Evolutionary conservation across 37 sponge, comb jelly and placozoan species (phyloP).

Genomic region (Amphimedon queenslandica): DNA sequence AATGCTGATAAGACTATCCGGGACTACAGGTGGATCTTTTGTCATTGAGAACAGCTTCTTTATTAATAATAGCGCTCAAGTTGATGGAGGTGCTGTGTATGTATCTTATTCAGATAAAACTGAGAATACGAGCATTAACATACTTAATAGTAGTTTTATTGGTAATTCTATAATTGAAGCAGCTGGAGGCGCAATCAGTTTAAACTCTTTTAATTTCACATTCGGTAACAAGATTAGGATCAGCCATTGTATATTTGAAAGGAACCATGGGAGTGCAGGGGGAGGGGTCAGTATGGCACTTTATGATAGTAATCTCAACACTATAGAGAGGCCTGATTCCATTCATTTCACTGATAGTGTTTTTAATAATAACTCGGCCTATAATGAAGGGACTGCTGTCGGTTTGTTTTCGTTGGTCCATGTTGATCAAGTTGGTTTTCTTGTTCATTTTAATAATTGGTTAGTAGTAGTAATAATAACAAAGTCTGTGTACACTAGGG

Average conservation of each 20-base stretch:
- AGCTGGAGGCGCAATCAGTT: slow-evolving; percentile 63
- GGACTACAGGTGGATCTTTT: slow-evolving; percentile 8
- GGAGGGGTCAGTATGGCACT: slow-evolving; percentile 69
- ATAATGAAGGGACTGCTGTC: slow-evolving; percentile 75
- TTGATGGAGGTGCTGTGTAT: slow-evolving; percentile 69
- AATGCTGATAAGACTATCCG: slow-evolving; percentile 29
- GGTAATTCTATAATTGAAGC: slow-evolving; percentile 43
- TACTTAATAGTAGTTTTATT: slow-evolving; percentile 21
- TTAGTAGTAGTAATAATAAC: slow-evolving; percentile 7
- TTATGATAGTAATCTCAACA: slow-evolving; percentile 48
- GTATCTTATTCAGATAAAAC: slow-evolving; percentile 39
- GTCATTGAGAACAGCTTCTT: slow-evolving; percentile 28
- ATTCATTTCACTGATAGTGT: slow-evolving; percentile 48
- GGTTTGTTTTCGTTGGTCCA: slow-evolving; percentile 73
- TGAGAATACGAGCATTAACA: slow-evolving; percentile 7
- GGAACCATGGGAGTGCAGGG: slow-evolving; percentile 64
- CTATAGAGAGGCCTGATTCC: slow-evolving; percentile 22
- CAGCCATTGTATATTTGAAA: slow-evolving; percentile 22
- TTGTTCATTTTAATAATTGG: slow-evolving; percentile 54
- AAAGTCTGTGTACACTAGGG: slow-evolving; percentile 7
- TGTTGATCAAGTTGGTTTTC: slow-evolving; percentile 78
- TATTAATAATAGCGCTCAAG: slow-evolving; percentile 43
- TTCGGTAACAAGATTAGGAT: slow-evolving; percentile 41
- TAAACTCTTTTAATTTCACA: slow-evolving; percentile 58
- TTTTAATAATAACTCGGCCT: slow-evolving; percentile 44